Evolutionary conservation across 2,888 invertebrate genomes (phyloP), one percentile per base, ranked within the genome.

Genomic region (Eilema griseolum): DNA sequence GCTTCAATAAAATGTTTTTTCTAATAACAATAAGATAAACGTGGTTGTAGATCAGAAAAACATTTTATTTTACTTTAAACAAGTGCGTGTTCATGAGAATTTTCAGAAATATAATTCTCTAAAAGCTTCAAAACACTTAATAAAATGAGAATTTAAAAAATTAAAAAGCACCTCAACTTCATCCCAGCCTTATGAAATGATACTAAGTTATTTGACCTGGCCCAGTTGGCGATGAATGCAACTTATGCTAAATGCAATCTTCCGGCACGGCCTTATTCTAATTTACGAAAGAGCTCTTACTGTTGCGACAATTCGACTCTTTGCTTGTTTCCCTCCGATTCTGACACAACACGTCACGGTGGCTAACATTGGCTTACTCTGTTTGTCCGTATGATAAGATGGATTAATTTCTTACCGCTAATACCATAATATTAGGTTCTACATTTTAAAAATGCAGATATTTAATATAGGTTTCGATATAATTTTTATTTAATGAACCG

Each of bases 341-440:
- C 77, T 83, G 79, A 78, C 77, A 81, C 80, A 83, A 82, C 56
- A 75, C 84, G 82, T 88, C 85, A 88, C 86, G 83, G 81, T 87
- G 83, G 85, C 83, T 85, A 83, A 84, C 84, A 84, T 84, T 37
- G 57, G 59, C 66, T 59, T 33, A 37, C 65, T 20, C 31, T 67
- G 46, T 46, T 67, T 67, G 26, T 60, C 28, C 10, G 20, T 24
- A 57, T 56, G 56, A 62, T 41, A 62, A 68, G 11, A 8, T 60
- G 67, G 31, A 56, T 56, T 52, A 24, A 59, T 85, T 88, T 88
- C 88, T 86, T 80, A 83, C 73, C 24, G 11, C 66, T n/a, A 23
- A 63, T 46, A 63, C 31, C 1, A 33, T 28, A 28, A 28, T 28
- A 33, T 8, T 33, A 33, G 7, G 5, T 28, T 28, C 28, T 28